These are phyloP conservation scores for Microcebus jonahi DNA, from an alignment of 2,113 vertebrate species.

Conservation along the genomic window DNA sequence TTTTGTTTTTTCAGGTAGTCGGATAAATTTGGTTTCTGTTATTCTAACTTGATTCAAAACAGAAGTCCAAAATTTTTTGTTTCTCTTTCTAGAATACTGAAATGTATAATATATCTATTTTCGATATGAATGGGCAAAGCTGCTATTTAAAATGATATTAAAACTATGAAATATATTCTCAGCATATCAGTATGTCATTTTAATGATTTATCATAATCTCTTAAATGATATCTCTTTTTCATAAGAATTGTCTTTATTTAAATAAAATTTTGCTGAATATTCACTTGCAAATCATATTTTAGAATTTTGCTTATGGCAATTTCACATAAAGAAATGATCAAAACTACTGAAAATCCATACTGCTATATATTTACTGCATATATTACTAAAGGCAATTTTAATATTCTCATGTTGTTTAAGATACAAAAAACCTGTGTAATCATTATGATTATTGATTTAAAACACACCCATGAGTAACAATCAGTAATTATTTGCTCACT, in stretches of 20 bases:
- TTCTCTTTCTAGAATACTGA: background rate
- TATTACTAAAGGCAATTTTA: constrained; percentile 46
- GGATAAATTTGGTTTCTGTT: background rate
- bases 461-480: constrained; percentile 56
- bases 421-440: background rate
- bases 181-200: background rate
- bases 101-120: background rate
- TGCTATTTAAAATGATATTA: background rate
- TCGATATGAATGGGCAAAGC: background rate
- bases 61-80: background rate
- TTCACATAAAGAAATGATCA: background rate
- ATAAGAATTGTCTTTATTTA: background rate
- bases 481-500: constrained; percentile 54
- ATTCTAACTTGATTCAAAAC: background rate
- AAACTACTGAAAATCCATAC: background rate
- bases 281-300: background rate
- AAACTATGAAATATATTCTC: background rate
- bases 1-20: background rate
- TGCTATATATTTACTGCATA: background rate
- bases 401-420: background rate
- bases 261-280: background rate
- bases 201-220: background rate
- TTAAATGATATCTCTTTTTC: background rate
- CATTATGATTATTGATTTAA: constrained; percentile 50
- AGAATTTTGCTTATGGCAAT: background rate